phyloP scores from a whole-genome alignment of 2,797 vertebrate genomes.

The Scolopax bukidnonensis region DNA sequence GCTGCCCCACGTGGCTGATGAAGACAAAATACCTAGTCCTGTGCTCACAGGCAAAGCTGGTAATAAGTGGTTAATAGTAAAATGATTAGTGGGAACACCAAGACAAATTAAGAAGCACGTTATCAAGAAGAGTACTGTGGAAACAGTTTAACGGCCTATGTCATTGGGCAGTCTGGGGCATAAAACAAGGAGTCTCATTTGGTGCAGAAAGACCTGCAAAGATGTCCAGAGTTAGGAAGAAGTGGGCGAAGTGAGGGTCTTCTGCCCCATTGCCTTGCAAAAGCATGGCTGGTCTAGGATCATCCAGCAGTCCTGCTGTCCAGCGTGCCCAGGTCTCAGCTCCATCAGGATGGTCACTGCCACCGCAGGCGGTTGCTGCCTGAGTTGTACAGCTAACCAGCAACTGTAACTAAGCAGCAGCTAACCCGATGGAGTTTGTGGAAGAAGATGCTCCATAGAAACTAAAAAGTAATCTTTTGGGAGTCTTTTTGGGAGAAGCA shows the following conservation, averaged over 20 bases:
- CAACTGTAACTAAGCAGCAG: background rate
- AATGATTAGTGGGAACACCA: fast-evolving
- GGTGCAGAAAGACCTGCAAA: background rate
- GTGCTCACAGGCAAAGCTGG: background rate
- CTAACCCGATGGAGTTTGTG: background rate
- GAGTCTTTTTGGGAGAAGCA: background rate
- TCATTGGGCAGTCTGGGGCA: background rate
- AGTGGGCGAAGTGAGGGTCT: background rate
- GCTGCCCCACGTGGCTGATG: fast-evolving
- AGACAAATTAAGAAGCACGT: background rate
- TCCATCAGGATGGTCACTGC: background rate
- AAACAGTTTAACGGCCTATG: background rate
- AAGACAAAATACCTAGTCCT: background rate
- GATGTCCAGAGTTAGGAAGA: background rate
- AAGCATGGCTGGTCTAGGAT: background rate
- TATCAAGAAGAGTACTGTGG: background rate
- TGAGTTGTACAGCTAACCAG: background rate
- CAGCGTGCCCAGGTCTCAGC: background rate
- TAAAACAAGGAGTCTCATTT: background rate
- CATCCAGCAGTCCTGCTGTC: fast-evolving
- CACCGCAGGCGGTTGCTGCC: background rate
- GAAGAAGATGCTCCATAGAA: background rate
- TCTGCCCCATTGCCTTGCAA: fast-evolving
- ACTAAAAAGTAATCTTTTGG: background rate
- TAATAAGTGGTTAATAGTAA: background rate